Conservation (phyloP, 2,888 invertebrate species). For the Beris chalybata region DNA sequence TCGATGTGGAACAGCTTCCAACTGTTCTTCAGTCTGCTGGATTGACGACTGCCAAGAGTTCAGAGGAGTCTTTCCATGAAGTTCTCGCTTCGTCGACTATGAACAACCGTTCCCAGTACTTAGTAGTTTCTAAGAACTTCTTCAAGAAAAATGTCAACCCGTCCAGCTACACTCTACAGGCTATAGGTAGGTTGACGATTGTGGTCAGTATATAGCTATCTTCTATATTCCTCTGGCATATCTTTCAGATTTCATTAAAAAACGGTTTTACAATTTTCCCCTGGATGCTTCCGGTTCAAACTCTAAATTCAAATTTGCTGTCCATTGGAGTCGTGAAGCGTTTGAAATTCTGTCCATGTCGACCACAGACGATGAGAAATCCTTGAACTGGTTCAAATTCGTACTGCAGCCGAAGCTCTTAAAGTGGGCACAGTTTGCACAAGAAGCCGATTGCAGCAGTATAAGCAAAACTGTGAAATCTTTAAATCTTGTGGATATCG, state of each 20-base stretch:
- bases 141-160: constrained; percentile 7
- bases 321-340: neutral
- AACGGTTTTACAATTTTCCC: neutral
- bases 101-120: neutral
- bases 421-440: constrained; percentile 45
- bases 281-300: neutral
- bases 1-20: neutral
- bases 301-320: constrained; percentile 1
- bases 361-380: neutral
- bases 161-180: neutral
- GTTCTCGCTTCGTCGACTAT: neutral
- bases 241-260: constrained; percentile 6
- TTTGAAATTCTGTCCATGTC: neutral
- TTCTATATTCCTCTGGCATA: neutral
- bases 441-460: constrained; percentile 38
- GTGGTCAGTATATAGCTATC: neutral
- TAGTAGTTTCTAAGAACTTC: neutral
- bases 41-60: neutral
- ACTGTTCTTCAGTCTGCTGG: neutral
- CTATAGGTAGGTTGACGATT: neutral
- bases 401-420: constrained; percentile 64
- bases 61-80: neutral
- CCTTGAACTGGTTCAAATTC: constrained; percentile 52
- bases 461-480: constrained; percentile 66
- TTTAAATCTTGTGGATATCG: constrained; percentile 66